Base-by-base conservation (phyloP, 2,888 invertebrate genomes). In the Nycteola revayana region DNA sequence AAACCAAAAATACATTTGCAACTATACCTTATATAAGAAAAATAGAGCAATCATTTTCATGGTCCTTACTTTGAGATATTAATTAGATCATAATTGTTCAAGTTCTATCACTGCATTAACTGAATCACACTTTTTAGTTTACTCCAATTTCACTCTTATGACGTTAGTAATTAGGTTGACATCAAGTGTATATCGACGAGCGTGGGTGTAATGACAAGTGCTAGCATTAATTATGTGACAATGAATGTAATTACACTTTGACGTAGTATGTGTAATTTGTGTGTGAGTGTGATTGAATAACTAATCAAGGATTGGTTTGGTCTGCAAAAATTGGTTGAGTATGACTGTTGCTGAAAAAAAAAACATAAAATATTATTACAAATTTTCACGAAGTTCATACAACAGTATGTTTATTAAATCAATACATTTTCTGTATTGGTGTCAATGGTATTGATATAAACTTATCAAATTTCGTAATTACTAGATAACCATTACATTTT, bases 221-320 rank as follows among this genome's bases (percentile, higher is more conserved):
- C 77, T 77, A 68, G 60, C 49, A 60, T 77, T 84, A 84, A 85
- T 85, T 80, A 83, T 68, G 74, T 77, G 81, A 84, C 84, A 85
- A 85, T 85, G 79, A 81, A 76, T 75, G 81, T 81, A 78, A 85
- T 85, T 83, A 84, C 65, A 60, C 52, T 58, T 62, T 66, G 66
- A 68, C 60, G 60, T 40, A 49, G 57, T 40, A 56, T 58, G 59
- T 42, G 46, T 49, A 59, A 47, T 49, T 43, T 61, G 54, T 53
- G 31, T 56, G 52, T 53, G 32, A 56, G 64, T 63, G 67, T 61
- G 58, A 39, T 63, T 66, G 67, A 59, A 59, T 67, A 75, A 69
- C 70, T 80, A 80, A 83, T 84, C 75, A 79, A 74, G 73, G 65
- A 67, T 73, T 69, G 66, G 72, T 69, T 66, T 14, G 5, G 2